Evolutionary conservation across 2,113 vertebrate genomes (phyloP).

Genomic region (Pachyramphus minor): DNA sequence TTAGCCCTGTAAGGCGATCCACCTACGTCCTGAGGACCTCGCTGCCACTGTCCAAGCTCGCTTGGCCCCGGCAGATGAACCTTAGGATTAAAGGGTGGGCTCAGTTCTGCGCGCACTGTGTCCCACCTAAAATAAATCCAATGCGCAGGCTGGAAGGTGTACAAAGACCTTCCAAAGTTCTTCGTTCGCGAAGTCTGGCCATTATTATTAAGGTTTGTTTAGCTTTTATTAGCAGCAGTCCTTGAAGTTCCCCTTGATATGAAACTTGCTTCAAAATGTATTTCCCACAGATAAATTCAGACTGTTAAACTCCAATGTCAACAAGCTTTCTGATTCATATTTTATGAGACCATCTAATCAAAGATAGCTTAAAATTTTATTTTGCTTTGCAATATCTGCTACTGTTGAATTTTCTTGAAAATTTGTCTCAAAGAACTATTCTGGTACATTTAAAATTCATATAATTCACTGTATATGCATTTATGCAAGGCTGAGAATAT

Average conservation of each 20-base stretch:
- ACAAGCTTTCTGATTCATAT: neutral
- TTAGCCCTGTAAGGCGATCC: too few relatives aligned
- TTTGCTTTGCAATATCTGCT: neutral
- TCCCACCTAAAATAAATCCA: too few relatives aligned
- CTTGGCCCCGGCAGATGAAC: too few relatives aligned
- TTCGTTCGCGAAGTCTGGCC: too few relatives aligned
- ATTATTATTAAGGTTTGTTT: neutral
- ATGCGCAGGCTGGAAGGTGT: too few relatives aligned
- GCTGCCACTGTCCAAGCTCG: too few relatives aligned
- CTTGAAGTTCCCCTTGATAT: neutral
- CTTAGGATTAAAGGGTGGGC: too few relatives aligned
- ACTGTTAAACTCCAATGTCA: neutral
- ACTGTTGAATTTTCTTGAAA: neutral
- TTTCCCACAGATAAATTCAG: neutral
- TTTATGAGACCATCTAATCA: neutral
- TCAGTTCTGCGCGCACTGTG: too few relatives aligned
- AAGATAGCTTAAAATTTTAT: neutral
- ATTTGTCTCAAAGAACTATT: neutral
- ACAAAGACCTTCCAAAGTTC: too few relatives aligned
- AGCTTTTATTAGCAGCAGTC: neutral
- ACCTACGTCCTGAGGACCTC: too few relatives aligned
- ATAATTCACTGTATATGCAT: neutral
- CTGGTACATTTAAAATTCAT: neutral
- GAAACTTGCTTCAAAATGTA: neutral
- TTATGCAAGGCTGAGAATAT: neutral